These are phyloP conservation scores for Oscheius myriophilus DNA, from an alignment of 2,888 invertebrate species.

Conservation along the genomic window DNA sequence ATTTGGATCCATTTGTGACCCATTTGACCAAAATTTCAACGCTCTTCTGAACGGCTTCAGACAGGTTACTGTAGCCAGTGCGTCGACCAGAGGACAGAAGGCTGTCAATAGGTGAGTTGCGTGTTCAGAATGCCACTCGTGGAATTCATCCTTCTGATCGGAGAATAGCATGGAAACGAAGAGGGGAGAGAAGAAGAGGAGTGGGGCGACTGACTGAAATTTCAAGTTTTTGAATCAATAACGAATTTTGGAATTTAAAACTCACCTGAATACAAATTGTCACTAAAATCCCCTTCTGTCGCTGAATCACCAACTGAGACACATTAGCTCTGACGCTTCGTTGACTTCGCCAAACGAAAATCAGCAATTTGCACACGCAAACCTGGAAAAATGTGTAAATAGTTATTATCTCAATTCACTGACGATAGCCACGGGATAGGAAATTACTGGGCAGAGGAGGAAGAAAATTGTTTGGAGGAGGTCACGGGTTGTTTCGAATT, in stretches of 20 bases:
- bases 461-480: slow-evolving; percentile 19
- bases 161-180: slow-evolving; percentile 24
- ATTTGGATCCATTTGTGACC: not conserved
- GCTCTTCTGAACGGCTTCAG: slow-evolving; percentile 24
- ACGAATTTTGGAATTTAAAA: too few species aligned
- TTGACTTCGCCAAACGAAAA: slow-evolving; percentile 7
- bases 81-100: slow-evolving; percentile 22
- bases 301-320: slow-evolving; percentile 21
- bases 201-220: slow-evolving; percentile 17
- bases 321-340: slow-evolving; percentile 16
- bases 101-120: slow-evolving; percentile 15
- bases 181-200: slow-evolving; percentile 18
- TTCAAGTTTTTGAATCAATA: not conserved
- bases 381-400: slow-evolving; percentile 3
- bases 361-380: slow-evolving; percentile 15
- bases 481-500: slow-evolving; percentile 11
- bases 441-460: slow-evolving; percentile 24
- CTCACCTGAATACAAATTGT: slow-evolving; percentile 28
- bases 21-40: slow-evolving; percentile 1
- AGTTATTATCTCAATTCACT: not conserved
- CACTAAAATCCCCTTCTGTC: slow-evolving; percentile 24
- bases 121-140: slow-evolving; percentile 14
- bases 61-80: slow-evolving; percentile 19
- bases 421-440: slow-evolving; percentile 27
- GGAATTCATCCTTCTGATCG: not conserved